A percentile compares a stretch with the other conserved stretches of the same genome.
Conservation (phyloP, 2,888 invertebrate genomes). For the Balanococcus diminutus region DNA sequence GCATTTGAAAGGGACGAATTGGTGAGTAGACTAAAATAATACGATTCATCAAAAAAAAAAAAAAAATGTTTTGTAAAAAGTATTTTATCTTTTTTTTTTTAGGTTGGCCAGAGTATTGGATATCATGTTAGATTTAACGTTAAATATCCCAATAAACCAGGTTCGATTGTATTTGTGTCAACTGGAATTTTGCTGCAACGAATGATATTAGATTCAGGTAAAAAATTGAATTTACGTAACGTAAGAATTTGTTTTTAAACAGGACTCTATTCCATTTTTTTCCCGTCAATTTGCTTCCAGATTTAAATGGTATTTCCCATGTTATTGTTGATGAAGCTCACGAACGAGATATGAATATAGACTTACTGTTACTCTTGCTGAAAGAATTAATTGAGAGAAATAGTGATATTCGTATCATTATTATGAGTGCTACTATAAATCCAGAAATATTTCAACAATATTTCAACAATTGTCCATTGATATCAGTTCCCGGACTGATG, state of each 20-base stretch:
- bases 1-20: conserved; percentile 69
- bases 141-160: conserved; percentile 65
- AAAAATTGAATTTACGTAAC: not conserved
- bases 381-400: conserved; percentile 66
- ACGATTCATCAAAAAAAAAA: not conserved
- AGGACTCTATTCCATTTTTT: not conserved
- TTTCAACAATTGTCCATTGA: conserved; percentile 61
- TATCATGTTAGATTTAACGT: conserved; percentile 70
- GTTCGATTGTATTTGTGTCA: conserved; percentile 73
- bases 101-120: conserved; percentile 71
- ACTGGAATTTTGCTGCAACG: conserved; percentile 68
- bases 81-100: conserved; percentile 57
- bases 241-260: not conserved
- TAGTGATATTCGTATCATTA: conserved; percentile 66
- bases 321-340: conserved; percentile 78
- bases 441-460: conserved; percentile 66
- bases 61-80: conserved; percentile 8
- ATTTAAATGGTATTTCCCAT: conserved; percentile 68
- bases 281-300: conserved; percentile 43
- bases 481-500: conserved; percentile 66
- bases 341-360: conserved; percentile 73
- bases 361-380: conserved; percentile 65
- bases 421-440: conserved; percentile 79
- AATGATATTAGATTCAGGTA: conserved; percentile 62
- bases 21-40: conserved; percentile 63